Percentiles rank a stretch among this genome's conserved stretches.
Conservation (phyloP, 2,888 invertebrate species). For the Diplazon laetatorius region DNA sequence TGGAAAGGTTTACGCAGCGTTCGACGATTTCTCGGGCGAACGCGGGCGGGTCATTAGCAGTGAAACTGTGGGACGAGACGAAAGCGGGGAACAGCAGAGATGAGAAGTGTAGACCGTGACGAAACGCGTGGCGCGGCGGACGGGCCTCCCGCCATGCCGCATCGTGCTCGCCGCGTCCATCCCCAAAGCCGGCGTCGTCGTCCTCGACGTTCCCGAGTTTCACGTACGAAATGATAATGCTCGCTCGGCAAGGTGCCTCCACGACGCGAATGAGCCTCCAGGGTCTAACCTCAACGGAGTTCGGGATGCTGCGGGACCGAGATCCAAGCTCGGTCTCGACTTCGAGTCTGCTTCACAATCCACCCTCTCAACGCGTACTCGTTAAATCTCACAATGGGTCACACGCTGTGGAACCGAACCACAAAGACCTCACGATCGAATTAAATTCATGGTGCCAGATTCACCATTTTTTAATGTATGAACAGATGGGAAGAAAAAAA, state of each 20-base stretch:
- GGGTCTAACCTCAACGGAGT: slow-evolving; percentile 2
- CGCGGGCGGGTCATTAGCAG: slow-evolving; percentile 64
- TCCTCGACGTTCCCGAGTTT: slow-evolving; percentile 37
- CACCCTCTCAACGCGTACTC: slow-evolving; percentile 66
- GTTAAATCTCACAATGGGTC: slow-evolving; percentile 70
- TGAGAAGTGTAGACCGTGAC: slow-evolving; percentile 60
- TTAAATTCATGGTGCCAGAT: slow-evolving; percentile 58
- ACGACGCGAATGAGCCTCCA: slow-evolving; percentile 2
- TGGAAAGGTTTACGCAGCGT: slow-evolving; percentile 35
- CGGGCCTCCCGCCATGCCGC: slow-evolving; percentile 60
- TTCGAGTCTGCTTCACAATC: slow-evolving; percentile 21
- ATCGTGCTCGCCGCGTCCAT: slow-evolving; percentile 25
- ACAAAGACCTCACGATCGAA: slow-evolving; percentile 62
- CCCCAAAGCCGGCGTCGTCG: slow-evolving; percentile 24
- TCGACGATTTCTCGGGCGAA: slow-evolving; percentile 66
- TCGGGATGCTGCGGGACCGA: slow-evolving; percentile 24
- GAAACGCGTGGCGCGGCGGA: slow-evolving; percentile 49
- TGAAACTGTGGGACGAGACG: slow-evolving; percentile 36
- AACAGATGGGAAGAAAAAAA: not conserved
- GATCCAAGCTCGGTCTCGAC: slow-evolving; percentile 14
- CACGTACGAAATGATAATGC: slow-evolving; percentile 49
- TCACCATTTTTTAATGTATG: not conserved
- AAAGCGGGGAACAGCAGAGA: slow-evolving; percentile 37
- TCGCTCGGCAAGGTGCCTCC: slow-evolving; percentile 9
- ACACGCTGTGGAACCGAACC: slow-evolving; percentile 72